phyloP scores from a whole-genome alignment of 1,140 invertebrate species.

The Drosophila grimshawi region DNA sequence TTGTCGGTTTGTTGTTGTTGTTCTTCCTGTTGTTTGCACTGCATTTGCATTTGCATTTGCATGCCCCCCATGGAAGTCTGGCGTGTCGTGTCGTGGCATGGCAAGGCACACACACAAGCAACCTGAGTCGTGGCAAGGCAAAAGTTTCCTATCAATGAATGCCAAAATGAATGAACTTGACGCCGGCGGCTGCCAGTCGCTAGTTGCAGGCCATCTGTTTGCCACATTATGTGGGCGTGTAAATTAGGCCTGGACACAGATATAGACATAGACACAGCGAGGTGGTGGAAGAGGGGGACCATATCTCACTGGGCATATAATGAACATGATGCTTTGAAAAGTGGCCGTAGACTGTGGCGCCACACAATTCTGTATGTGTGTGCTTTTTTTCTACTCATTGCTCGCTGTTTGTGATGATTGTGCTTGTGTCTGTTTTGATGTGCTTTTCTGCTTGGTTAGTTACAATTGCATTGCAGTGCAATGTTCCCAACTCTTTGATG shows the following conservation, averaged over 20 bases:
- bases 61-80: background rate
- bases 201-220: slow-evolving; percentile 11
- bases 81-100: slow-evolving; percentile 5
- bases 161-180: slow-evolving; percentile 72
- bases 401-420: background rate
- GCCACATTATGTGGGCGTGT: slow-evolving; percentile 57
- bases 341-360: slow-evolving; percentile 13
- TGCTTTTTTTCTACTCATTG: background rate
- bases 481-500: background rate
- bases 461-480: slow-evolving; percentile 8
- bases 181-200: slow-evolving; percentile 31
- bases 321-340: slow-evolving; percentile 50
- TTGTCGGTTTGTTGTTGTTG: slow-evolving; percentile 53
- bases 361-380: slow-evolving; percentile 12
- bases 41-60: slow-evolving; percentile 43
- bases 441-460: slow-evolving; percentile 21
- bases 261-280: background rate
- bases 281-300: background rate
- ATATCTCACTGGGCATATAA: slow-evolving; percentile 52
- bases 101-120: slow-evolving; percentile 35
- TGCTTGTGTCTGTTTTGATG: slow-evolving; percentile 10
- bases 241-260: slow-evolving; percentile 59
- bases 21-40: slow-evolving; percentile 21
- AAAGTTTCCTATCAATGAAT: slow-evolving; percentile 62
- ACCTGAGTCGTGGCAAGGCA: background rate